Evolutionary conservation across 1,140 invertebrate genomes (phyloP).

Genomic region (Megalopta genalis): DNA sequence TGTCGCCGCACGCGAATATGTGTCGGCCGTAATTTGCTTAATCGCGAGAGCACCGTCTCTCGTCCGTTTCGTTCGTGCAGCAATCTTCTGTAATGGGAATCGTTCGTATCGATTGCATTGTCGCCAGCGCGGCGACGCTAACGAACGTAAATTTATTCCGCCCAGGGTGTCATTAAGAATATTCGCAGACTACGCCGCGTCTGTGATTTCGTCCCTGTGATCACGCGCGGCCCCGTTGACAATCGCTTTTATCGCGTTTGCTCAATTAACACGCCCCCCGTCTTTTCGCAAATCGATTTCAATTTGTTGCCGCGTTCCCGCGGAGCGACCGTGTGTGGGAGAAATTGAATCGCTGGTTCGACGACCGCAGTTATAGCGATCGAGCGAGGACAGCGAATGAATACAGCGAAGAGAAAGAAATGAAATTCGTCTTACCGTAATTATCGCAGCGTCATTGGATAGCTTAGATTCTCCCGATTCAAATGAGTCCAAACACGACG

Average conservation of each 20-base stretch:
- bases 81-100: slow-evolving; percentile 18
- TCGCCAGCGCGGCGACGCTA: neutral
- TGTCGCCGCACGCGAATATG: neutral
- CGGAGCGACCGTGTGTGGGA: too few species aligned
- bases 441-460: too few species aligned
- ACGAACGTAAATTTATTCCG: slow-evolving; percentile 3
- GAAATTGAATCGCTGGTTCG: too few species aligned
- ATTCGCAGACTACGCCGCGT: neutral
- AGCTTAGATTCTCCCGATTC: too few species aligned
- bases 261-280: too few species aligned
- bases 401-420: too few species aligned
- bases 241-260: neutral
- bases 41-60: neutral
- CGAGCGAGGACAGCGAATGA: too few species aligned
- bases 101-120: slow-evolving; percentile 5
- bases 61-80: neutral
- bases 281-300: too few species aligned
- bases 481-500: too few species aligned
- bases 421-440: too few species aligned
- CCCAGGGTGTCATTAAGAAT: neutral
- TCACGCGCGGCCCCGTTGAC: neutral
- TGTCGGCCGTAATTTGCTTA: slow-evolving; percentile 19
- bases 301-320: too few species aligned
- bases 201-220: neutral
- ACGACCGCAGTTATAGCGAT: too few species aligned